Base-by-base conservation (phyloP, 1,140 invertebrate species). In the Arion vulgaris region DNA sequence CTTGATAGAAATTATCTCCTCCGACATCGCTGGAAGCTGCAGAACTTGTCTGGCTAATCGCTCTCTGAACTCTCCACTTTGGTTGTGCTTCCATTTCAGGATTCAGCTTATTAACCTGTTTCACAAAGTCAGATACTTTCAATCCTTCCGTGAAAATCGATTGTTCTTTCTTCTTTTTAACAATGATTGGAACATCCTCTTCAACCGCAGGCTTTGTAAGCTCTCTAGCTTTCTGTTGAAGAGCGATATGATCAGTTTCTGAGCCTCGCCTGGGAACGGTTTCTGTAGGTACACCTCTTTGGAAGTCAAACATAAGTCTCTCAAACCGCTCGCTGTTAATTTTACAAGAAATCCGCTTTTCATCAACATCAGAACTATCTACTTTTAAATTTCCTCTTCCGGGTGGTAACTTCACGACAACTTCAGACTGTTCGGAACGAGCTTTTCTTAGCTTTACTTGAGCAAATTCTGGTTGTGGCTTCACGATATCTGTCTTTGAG, bases 51-150 rank as follows among this genome's bases (percentile, higher is more conserved):
- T 81, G 80, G 51, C 80, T 81, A 4, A 36, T 0, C 15, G 32
- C 49, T 41, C 45, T 68, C 71, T 81, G 80, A 15, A 62, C 62
- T 51, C 74, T 81, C 80, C 80, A 81, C 51, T 81, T 81, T 7
- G 80, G 80, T 5, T 26, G 41, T 7, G 28, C 45, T n/a, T 81
- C 80, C 11, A 49, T 0, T 26, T 74, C 80, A 0, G 84, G 84
- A 38, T 86, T 82, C 83, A 86, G 66, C 19, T 83, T 84, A 71
- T 86, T 86, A 23, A 86, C 82, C 45, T 86, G 85, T 68, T 86
- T 82, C 28, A 86, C 85, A 77, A 86, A 86, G 74, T 86, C 85
- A 17, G 85, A 84, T 36, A 86, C 85, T 41, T 86, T 86, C 41
- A 86, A 71, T 34, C 85, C 85, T 57, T 84, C 79, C 17, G 81